Evolutionary conservation across 2,888 invertebrate species (phyloP).

Genomic region (Hedya salicella): DNA sequence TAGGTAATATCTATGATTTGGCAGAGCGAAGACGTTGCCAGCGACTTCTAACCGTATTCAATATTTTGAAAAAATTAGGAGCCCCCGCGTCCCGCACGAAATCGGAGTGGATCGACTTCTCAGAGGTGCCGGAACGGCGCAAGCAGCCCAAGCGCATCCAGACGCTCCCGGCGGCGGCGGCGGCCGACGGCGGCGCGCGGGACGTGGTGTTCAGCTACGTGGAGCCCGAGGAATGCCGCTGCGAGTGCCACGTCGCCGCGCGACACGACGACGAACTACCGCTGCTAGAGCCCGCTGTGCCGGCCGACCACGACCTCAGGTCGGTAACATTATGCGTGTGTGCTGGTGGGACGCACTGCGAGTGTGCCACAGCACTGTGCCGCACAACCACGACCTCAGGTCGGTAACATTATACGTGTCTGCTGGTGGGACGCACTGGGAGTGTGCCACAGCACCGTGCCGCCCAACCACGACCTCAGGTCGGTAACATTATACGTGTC

Average conservation of each 20-base stretch:
- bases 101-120: slow-evolving; percentile 93
- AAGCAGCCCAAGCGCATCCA: slow-evolving; percentile 93
- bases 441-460: slow-evolving; percentile 65
- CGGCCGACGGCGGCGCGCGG: slow-evolving; percentile 54
- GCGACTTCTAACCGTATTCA: no score
- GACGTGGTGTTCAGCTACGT: slow-evolving; percentile 89
- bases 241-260: slow-evolving; percentile 91
- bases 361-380: slow-evolving; percentile 90
- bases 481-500: no score
- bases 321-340: slow-evolving; percentile 56
- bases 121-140: slow-evolving; percentile 92
- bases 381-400: slow-evolving; percentile 19
- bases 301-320: slow-evolving; percentile 16
- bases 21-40: no score
- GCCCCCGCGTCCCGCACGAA: slow-evolving; percentile 58
- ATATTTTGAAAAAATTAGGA: no score
- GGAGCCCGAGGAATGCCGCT: slow-evolving; percentile 94
- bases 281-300: slow-evolving; percentile 17
- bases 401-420: slow-evolving; percentile 56
- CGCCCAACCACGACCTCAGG: background rate
- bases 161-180: slow-evolving; percentile 88
- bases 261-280: slow-evolving; percentile 44
- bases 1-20: no score
- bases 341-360: slow-evolving; percentile 91
- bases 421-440: slow-evolving; percentile 93